These are phyloP conservation scores for Diabrotica undecimpunctata DNA, from an alignment of 1,140 invertebrate species.

Conservation along the genomic window DNA sequence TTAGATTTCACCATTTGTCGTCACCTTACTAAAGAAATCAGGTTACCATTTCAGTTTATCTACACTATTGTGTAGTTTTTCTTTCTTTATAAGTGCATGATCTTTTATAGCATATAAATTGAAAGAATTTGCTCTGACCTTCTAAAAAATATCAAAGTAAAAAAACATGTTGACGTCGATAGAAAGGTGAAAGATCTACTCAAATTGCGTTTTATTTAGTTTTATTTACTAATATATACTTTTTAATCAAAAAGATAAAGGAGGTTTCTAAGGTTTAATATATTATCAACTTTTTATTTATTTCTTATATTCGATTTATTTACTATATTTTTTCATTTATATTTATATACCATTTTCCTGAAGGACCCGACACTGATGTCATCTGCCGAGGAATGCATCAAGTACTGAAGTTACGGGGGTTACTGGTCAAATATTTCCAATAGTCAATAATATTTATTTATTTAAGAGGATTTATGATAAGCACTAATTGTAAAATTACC, in stretches of 20 bases:
- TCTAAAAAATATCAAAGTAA: too few relatives aligned
- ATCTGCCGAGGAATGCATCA: too few relatives aligned
- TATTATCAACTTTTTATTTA: slow-evolving; percentile 2
- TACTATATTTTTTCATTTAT: not conserved
- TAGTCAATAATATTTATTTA: too few relatives aligned
- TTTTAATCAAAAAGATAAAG: slow-evolving; percentile 4
- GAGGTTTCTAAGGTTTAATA: slow-evolving; percentile 8
- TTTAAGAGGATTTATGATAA: too few relatives aligned
- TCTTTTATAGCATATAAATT: too few relatives aligned
- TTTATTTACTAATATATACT: slow-evolving; percentile 16
- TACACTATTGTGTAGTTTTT: not conserved
- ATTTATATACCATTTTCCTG: not conserved
- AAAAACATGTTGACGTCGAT: not conserved
- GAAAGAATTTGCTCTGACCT: too few relatives aligned
- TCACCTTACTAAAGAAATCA: not conserved
- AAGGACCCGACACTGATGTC: not conserved
- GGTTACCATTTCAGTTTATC: not conserved
- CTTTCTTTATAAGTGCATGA: not conserved
- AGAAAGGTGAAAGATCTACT: not conserved
- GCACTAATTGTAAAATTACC: too few relatives aligned
- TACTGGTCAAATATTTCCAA: too few relatives aligned
- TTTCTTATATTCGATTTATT: not conserved
- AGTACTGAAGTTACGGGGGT: too few relatives aligned
- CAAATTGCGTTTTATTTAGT: slow-evolving; percentile 10
- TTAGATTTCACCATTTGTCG: not conserved